Base-by-base conservation (phyloP, 2,888 invertebrate genomes). In the Sphaerophoria rueppellii region DNA sequence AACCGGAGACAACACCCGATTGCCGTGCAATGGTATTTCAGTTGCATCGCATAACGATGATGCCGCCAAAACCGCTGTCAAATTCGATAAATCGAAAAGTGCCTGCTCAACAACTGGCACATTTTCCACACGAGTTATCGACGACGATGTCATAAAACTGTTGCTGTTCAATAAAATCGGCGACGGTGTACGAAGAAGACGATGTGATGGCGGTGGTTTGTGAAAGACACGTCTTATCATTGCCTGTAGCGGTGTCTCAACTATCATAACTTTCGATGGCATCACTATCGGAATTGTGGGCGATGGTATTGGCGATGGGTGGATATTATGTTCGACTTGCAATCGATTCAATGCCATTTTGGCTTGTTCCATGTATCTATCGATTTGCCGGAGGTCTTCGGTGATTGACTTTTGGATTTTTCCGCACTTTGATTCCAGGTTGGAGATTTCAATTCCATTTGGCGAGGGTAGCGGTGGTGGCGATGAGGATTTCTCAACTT, bases 321-420 rank as follows among this genome's bases (percentile, higher is more conserved):
- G 5, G 58, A 50, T 88, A 4, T 89, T 87, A 35, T 88, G 89
- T 16, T 71, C 81, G 9, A 58, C 6, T 65, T 85, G 85, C 73
- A 85, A 70, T 55, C 89, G 88, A 83, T 89, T 89, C 71, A 91
- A 75, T 37, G 91, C 90, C 63, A 86, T 87, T 87, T 91, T 91
- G 34, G 91, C 91, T 77, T 89, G 90, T 86, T 89, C 89, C 90
- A 91, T 91, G 67, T 91, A 91, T 7, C 89, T 88, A 83, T 91
- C 91, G 50, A 91, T 91, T 86, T 91, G 91, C 80, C 88, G 88
- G 71, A 91, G 88, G 87, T 91, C 91, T 85, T 90, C 90, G 14
- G 90, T 88, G 81, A 91, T 91, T 63, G 91, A 91, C 87, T 91
- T 89, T 82, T 91, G 91, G 48, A 91, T 90, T 67, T 90, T 88